phyloP scores from a whole-genome alignment of 2,113 vertebrate species.

The Cinclus mexicanus region DNA sequence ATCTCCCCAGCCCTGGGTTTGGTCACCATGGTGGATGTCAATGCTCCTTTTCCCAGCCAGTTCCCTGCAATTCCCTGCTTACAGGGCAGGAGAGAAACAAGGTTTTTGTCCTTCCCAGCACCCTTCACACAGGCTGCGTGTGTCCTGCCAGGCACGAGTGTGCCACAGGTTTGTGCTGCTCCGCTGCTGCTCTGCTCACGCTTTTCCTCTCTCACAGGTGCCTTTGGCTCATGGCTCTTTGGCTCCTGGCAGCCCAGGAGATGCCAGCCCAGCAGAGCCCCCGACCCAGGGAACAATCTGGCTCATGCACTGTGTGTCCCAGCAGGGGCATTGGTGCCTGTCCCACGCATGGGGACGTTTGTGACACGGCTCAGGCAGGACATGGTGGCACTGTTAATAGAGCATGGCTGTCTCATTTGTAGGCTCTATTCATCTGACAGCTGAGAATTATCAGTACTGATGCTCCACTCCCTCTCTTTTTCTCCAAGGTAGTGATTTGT shows the following conservation, averaged over 20 bases:
- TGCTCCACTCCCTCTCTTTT: constrained; percentile 40
- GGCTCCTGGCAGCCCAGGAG: background rate
- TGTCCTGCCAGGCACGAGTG: fast-evolving
- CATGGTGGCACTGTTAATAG: constrained; percentile 58
- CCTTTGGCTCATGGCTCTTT: background rate
- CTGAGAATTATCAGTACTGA: constrained; percentile 68
- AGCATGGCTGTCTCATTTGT: constrained; percentile 69
- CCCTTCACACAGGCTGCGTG: background rate
- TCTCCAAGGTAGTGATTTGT: constrained; percentile 74
- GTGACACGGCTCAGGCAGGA: background rate
- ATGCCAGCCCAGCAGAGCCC: background rate
- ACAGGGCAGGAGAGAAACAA: fast-evolving
- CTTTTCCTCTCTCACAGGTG: fast-evolving
- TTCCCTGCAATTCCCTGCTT: background rate
- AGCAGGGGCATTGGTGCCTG: background rate
- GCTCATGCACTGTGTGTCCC: background rate
- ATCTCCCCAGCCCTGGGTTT: background rate
- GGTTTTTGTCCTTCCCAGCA: background rate
- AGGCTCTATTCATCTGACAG: constrained; percentile 67
- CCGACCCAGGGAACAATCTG: background rate
- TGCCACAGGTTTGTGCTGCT: background rate
- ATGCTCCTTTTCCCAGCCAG: background rate
- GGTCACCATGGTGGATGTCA: background rate
- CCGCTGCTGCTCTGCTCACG: too few relatives aligned
- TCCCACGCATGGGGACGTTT: background rate